Percentiles rank a stretch among this genome's conserved stretches.
phyloP scores from a whole-genome alignment of 2,113 vertebrate genomes.

The Apus apus region DNA sequence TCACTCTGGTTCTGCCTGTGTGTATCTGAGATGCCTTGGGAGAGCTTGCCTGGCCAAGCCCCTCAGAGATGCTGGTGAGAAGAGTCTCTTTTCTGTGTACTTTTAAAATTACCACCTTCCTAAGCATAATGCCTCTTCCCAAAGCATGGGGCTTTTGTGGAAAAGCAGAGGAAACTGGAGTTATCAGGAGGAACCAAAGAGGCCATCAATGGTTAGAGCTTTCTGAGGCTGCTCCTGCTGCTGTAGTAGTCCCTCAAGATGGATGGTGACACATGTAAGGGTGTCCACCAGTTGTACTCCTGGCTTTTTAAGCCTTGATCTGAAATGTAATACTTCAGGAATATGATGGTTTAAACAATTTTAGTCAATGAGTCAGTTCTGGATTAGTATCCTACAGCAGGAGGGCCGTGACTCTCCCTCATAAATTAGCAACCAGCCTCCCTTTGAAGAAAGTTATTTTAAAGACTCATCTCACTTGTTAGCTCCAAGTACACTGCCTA shows the following conservation, averaged over 20 bases:
- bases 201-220: neutral
- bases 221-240: neutral
- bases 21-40: too few relatives aligned
- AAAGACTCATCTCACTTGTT: conserved; percentile 18
- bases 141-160: neutral
- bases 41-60: neutral
- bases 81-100: neutral
- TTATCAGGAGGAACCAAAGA: neutral
- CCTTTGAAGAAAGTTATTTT: conserved; percentile 48
- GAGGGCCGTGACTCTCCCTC: conserved; percentile 10
- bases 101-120: neutral
- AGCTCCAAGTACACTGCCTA: conserved; percentile 1
- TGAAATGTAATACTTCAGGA: conserved; percentile 48
- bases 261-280: neutral
- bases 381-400: conserved; percentile 24
- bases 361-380: conserved; percentile 62
- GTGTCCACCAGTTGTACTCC: neutral
- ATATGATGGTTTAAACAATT: conserved; percentile 49
- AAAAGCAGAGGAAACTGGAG: neutral
- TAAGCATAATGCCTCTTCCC: neutral
- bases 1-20: neutral
- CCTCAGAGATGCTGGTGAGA: neutral
- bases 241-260: neutral
- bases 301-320: neutral
- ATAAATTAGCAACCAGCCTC: conserved; percentile 14